Percentiles rank a stretch among this genome's conserved stretches.
Evolutionary conservation across 2,888 invertebrate species (phyloP).

Genomic region (Ennomos erosarius): DNA sequence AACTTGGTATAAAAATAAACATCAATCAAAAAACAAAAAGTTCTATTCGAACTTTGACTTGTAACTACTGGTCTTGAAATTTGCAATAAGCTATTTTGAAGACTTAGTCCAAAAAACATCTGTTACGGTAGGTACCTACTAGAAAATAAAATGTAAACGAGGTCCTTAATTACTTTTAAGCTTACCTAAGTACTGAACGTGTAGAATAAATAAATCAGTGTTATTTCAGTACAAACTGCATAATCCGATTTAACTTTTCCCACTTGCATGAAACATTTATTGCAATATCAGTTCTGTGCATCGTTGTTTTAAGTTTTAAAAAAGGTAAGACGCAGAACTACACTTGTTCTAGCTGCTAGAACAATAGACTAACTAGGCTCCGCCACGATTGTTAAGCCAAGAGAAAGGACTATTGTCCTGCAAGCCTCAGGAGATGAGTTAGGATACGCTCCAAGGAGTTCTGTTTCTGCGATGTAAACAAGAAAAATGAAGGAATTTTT

Average conservation of each 20-base stretch:
- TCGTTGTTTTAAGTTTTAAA: slow-evolving; percentile 49
- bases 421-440: slow-evolving; percentile 57
- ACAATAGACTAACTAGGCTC: slow-evolving; percentile 73
- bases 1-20: no score
- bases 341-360: slow-evolving; percentile 52
- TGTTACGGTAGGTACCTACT: no score
- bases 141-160: no score
- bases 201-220: no score
- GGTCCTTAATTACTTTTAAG: no score
- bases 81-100: no score
- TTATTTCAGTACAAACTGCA: neutral
- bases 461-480: slow-evolving; percentile 30
- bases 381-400: slow-evolving; percentile 61
- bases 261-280: slow-evolving; percentile 22
- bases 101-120: no score
- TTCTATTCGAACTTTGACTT: no score
- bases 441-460: slow-evolving; percentile 52
- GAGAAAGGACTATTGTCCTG: slow-evolving; percentile 69
- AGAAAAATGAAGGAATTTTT: slow-evolving; percentile 44
- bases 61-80: no score
- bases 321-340: slow-evolving; percentile 48
- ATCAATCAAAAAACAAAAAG: no score
- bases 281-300: neutral
- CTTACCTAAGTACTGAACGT: no score
- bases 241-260: slow-evolving; percentile 9